phyloP scores from a whole-genome alignment of 92 coral and sea anemone species.

The Siderastrea radians region DNA sequence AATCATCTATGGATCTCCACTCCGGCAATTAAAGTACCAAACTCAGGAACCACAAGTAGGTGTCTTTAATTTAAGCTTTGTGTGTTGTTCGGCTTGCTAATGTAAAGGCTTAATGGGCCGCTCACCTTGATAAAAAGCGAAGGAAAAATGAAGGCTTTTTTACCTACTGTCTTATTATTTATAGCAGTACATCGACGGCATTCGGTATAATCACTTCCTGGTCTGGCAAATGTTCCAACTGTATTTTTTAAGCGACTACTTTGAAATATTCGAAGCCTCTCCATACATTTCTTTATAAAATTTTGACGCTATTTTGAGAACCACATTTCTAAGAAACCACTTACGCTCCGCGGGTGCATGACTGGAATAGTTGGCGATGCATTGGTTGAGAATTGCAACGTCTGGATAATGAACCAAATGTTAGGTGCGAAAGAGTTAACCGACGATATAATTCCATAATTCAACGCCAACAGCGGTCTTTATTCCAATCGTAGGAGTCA shows the following conservation, averaged over 20 bases:
- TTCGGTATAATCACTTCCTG: background rate
- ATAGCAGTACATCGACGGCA: slow-evolving; percentile 1
- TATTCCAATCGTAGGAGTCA: too few species aligned
- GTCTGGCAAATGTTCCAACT: slow-evolving; percentile 15
- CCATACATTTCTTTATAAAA: slow-evolving; percentile 27
- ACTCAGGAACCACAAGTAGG: too few species aligned
- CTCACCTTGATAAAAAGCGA: slow-evolving; percentile 16
- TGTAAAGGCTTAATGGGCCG: slow-evolving; percentile 4
- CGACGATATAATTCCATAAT: too few species aligned
- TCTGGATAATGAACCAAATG: too few species aligned
- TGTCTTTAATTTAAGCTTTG: slow-evolving; percentile 7
- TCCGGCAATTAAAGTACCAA: too few species aligned
- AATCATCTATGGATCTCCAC: too few species aligned
- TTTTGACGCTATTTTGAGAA: slow-evolving; percentile 17
- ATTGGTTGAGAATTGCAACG: too few species aligned
- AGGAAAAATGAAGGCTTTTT: slow-evolving; percentile 28
- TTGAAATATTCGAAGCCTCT: slow-evolving; percentile 9
- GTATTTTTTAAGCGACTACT: background rate
- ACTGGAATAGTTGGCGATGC: too few species aligned
- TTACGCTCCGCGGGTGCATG: too few species aligned
- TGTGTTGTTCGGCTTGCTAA: background rate
- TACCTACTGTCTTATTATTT: slow-evolving; percentile 9
- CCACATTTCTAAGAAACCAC: too few species aligned
- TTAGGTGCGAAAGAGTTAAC: too few species aligned
- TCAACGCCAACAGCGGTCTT: too few species aligned